Percentiles rank a stretch among this genome's conserved stretches.
These are phyloP conservation scores for Aelia acuminata DNA, from an alignment of 2,888 invertebrate species.

Conservation along the genomic window DNA sequence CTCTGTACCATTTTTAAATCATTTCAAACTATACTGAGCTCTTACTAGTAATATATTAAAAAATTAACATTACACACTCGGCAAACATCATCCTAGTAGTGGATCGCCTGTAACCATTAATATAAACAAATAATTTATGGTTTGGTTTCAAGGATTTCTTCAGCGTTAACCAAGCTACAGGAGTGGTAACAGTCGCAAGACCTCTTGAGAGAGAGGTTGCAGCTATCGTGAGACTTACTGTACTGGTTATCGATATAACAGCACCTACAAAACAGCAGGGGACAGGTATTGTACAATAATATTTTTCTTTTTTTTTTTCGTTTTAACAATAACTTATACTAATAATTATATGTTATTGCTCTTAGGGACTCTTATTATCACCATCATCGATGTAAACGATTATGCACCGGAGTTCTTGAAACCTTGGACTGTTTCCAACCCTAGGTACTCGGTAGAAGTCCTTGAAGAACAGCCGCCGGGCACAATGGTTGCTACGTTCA, in stretches of 20 bases:
- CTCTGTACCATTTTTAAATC: too few species aligned
- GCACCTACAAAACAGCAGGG: conserved; percentile 84
- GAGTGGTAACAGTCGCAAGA: conserved; percentile 76
- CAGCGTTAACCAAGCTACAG: conserved; percentile 74
- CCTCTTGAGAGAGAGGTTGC: conserved; percentile 78
- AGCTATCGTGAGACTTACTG: conserved; percentile 83
- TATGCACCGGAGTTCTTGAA: conserved; percentile 76
- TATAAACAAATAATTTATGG: too few species aligned
- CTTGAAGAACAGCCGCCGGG: conserved; percentile 88
- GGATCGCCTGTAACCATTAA: too few species aligned
- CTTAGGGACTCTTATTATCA: conserved; percentile 76
- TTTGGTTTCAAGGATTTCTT: conserved; percentile 75
- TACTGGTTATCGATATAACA: conserved; percentile 85
- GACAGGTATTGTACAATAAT: conserved; percentile 74
- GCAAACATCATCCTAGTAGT: too few species aligned
- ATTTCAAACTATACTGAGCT: too few species aligned
- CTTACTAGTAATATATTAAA: too few species aligned
- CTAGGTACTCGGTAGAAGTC: conserved; percentile 77
- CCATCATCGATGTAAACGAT: conserved; percentile 75
- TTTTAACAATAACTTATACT: conserved; percentile 69
- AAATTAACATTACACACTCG: too few species aligned
- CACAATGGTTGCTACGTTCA: conserved; percentile 81
- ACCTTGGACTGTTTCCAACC: conserved; percentile 80
- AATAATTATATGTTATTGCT: conserved; percentile 64
- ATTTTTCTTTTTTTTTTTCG: not conserved